Base-by-base conservation (phyloP, 2,888 invertebrate genomes). In the Netelia fuscicornis region DNA sequence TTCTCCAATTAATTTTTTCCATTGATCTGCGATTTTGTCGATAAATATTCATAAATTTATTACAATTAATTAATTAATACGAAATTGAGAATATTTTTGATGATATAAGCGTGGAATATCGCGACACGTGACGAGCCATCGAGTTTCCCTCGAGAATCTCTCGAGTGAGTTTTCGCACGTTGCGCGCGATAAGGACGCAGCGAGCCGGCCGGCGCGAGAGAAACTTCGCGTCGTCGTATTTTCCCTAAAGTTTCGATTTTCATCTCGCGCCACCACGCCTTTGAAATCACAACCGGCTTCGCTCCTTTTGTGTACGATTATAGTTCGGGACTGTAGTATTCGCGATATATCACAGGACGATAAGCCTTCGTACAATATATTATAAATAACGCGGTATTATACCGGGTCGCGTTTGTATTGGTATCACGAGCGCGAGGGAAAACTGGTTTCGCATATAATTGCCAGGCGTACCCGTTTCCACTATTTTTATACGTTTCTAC, bases 371-470 rank as follows among this genome's bases (percentile, higher is more conserved):
- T 48, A 48, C 37, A 37, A 37, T 37, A 37, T 37, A 37, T 37
- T 37, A 37, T 37, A 37, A 23, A n/a, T 30, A 65, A 23, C 11
- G 8, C 23, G 23, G 25, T 25, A 60, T 20, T 54, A 54, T 42
- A 56, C 13, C 13, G 5, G 10, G n/a, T 30, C 37, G 44, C 30
- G 30, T 64, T 56, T 10, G 64, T 72, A 80, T 71, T 52, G 20
- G 64, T 80, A 65, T 72, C 71, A 72, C 79, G 79, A 65, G 60
- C 71, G 17, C 58, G 48, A 58, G 76, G 71, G 54, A 84, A 83
- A 81, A 84, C 84, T 67, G 80, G 84, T 84, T 84, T 84, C 75
- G 80, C 80, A 72, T 72, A 77, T 72, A 77, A 81, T 72, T 77
- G 80, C 80, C 62, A 62, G 77, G 65, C 80, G 65, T 77, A 72